Evolutionary conservation across 2,888 invertebrate species (phyloP).

Genomic region (Formica aserva): DNA sequence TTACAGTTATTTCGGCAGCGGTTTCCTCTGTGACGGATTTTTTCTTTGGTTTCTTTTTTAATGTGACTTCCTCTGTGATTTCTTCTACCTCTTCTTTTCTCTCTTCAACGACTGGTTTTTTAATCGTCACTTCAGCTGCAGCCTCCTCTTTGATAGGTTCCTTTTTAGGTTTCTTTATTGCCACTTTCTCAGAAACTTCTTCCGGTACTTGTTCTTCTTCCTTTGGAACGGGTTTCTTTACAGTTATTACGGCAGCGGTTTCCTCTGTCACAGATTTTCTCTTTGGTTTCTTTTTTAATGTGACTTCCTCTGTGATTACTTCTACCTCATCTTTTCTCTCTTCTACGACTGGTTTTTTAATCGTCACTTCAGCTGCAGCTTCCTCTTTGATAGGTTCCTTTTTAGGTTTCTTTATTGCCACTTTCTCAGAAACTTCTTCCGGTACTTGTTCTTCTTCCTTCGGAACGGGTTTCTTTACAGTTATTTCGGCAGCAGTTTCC

Average conservation of each 20-base stretch:
- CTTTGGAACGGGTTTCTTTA: constrained; percentile 10
- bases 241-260: constrained; percentile 77
- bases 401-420: constrained; percentile 77
- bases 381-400: constrained; percentile 77
- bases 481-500: constrained; percentile 86
- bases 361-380: constrained; percentile 67
- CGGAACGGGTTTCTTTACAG: constrained; percentile 76
- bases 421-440: constrained; percentile 78
- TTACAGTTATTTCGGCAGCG: constrained; percentile 85
- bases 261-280: constrained; percentile 69
- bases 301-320: constrained; percentile 23
- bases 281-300: constrained; percentile 74
- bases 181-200: constrained; percentile 77
- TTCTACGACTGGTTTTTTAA: constrained; percentile 36
- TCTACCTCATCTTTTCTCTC: constrained; percentile 81
- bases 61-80: constrained; percentile 71
- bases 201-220: constrained; percentile 63
- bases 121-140: constrained; percentile 65
- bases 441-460: constrained; percentile 74
- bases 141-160: constrained; percentile 76
- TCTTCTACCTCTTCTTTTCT: constrained; percentile 77
- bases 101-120: constrained; percentile 66
- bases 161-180: constrained; percentile 75
- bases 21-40: constrained; percentile 81
- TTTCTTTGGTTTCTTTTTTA: constrained; percentile 77